phyloP scores from a whole-genome alignment of 2,113 vertebrate genomes.

The Euleptes europaea region DNA sequence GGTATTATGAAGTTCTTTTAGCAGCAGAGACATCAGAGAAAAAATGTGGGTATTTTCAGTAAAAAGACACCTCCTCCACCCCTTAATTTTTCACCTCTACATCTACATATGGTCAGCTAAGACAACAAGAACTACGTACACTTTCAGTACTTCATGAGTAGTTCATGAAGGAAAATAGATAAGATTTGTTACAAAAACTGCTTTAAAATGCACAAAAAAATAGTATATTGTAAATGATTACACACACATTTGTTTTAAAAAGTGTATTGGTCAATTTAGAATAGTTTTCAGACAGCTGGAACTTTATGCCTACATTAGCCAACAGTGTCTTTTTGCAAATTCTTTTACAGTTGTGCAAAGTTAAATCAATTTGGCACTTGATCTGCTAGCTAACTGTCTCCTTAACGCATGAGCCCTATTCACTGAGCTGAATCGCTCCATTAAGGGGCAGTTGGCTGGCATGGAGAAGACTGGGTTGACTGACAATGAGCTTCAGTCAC shows the following conservation, averaged over 20 bases:
- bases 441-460: slow-evolving; percentile 65
- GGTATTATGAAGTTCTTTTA: too few relatives aligned
- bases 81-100: neutral
- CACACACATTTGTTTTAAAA: slow-evolving; percentile 44
- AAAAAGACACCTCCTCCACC: neutral
- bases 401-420: slow-evolving; percentile 64
- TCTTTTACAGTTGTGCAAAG: slow-evolving; percentile 61
- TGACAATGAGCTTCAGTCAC: slow-evolving; percentile 57
- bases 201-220: neutral
- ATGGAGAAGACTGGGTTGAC: slow-evolving; percentile 37
- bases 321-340: slow-evolving; percentile 57
- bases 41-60: too few relatives aligned
- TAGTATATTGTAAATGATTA: slow-evolving; percentile 35
- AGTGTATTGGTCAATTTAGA: slow-evolving; percentile 38
- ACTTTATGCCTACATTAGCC: slow-evolving; percentile 31
- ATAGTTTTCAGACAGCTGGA: slow-evolving; percentile 51
- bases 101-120: neutral
- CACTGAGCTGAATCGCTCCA: slow-evolving; percentile 65
- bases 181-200: neutral
- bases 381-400: slow-evolving; percentile 61
- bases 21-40: too few relatives aligned
- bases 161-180: neutral
- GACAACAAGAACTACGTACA: neutral
- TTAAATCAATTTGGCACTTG: slow-evolving; percentile 71
- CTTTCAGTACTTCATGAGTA: neutral